A percentile compares a stretch with the other conserved stretches of the same genome.
Evolutionary conservation across 1,140 invertebrate species (phyloP).

Genomic region (Caerostris extrusa): DNA sequence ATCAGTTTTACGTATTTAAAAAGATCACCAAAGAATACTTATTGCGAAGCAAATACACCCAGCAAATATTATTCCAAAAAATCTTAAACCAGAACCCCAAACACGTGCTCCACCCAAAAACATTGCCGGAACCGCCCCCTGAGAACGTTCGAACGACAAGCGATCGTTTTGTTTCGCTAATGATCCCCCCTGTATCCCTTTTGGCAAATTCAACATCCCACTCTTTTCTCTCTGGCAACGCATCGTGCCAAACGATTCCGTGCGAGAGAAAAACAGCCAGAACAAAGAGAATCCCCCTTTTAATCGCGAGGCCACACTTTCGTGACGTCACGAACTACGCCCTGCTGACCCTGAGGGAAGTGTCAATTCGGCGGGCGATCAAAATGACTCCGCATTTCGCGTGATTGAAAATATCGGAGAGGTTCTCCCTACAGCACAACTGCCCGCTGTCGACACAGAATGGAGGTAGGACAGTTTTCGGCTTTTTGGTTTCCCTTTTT

Average conservation of each 20-base stretch:
- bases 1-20: too few relatives aligned
- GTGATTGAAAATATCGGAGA: constrained; percentile 42
- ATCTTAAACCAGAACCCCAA: too few relatives aligned
- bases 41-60: too few relatives aligned
- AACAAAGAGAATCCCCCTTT: constrained; percentile 33
- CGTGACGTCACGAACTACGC: constrained; percentile 59
- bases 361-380: constrained; percentile 20
- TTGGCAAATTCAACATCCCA: not conserved
- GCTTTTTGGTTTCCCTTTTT: not conserved
- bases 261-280: not conserved
- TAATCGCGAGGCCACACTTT: constrained; percentile 59
- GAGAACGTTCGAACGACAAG: not conserved
- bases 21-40: too few relatives aligned
- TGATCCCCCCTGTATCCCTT: not conserved
- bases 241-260: not conserved
- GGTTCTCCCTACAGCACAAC: not conserved
- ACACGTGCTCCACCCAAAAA: not conserved
- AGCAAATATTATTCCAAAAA: too few relatives aligned
- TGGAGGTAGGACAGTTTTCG: constrained; percentile 44
- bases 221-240: not conserved
- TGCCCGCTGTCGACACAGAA: not conserved
- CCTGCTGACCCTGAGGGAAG: constrained; percentile 52
- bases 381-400: constrained; percentile 52
- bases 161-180: constrained; percentile 28
- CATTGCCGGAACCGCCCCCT: not conserved